phyloP scores from a whole-genome alignment of 2,797 vertebrate species.

The Galago senegalensis region DNA sequence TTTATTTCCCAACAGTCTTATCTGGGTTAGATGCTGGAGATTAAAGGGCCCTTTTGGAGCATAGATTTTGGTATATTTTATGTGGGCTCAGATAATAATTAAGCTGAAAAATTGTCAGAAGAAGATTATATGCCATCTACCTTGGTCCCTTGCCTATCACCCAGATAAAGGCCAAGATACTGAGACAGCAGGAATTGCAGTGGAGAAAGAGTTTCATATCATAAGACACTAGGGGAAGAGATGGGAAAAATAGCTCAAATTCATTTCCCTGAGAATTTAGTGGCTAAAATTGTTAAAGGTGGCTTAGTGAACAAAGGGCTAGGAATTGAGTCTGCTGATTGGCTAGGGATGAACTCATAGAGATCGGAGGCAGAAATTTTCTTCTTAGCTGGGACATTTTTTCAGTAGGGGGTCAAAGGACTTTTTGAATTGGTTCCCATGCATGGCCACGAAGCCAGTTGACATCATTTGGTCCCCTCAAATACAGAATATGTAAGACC shows the following conservation, averaged over 20 bases:
- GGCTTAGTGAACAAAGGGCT: not conserved
- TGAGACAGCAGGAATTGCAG: not conserved
- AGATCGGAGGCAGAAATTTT: not conserved
- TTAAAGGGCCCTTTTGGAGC: not conserved
- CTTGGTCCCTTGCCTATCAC: not conserved
- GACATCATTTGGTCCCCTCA: not conserved
- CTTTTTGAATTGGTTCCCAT: not conserved
- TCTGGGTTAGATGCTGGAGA: not conserved
- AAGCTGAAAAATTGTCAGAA: not conserved
- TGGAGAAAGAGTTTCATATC: not conserved
- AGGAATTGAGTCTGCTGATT: not conserved
- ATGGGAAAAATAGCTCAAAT: not conserved
- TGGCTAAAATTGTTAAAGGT: not conserved
- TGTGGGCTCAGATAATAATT: not conserved
- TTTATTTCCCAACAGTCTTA: conserved; percentile 14
- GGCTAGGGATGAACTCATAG: not conserved
- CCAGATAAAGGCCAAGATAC: not conserved
- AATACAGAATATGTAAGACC: not conserved
- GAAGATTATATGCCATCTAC: not conserved
- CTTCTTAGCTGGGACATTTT: not conserved
- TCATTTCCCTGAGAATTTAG: not conserved
- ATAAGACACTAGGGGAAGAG: not conserved
- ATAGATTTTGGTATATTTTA: conserved; percentile 4
- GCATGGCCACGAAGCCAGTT: not conserved
- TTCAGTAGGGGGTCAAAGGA: not conserved